Evolutionary conservation across 35 echinoderm and acorn worm species (phyloP).

Genomic region (Anneissia japonica): DNA sequence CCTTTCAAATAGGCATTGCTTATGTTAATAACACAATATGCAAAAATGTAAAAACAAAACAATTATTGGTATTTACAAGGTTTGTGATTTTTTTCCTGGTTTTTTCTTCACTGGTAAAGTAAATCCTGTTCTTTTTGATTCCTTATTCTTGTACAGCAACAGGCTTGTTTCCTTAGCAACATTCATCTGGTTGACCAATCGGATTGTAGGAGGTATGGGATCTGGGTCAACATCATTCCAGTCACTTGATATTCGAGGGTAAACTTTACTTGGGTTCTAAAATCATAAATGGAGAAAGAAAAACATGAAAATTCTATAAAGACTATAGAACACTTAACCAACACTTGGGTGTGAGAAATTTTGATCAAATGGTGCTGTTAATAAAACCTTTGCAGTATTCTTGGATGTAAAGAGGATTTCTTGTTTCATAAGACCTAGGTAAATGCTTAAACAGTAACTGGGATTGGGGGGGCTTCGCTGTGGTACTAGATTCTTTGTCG

Average conservation of each 20-base stretch:
- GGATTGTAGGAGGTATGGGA: conserved; percentile 47
- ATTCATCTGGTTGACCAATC: conserved; percentile 98
- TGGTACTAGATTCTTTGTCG: too few relatives aligned
- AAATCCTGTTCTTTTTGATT: background rate
- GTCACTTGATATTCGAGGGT: conserved; percentile 76
- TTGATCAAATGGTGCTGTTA: too few relatives aligned
- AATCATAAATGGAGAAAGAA: background rate
- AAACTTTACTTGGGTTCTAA: conserved; percentile 73
- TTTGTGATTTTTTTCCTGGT: background rate
- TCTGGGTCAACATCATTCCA: conserved; percentile 73
- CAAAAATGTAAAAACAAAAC: background rate
- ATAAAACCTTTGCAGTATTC: too few relatives aligned
- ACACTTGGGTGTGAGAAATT: too few relatives aligned
- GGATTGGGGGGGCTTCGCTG: too few relatives aligned
- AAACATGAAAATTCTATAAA: too few relatives aligned
- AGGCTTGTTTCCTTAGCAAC: conserved; percentile 96
- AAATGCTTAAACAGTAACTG: too few relatives aligned
- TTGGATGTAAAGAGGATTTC: too few relatives aligned
- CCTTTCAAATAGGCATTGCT: too few relatives aligned
- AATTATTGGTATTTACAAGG: background rate
- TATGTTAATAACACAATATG: too few relatives aligned
- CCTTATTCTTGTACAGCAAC: conserved; percentile 61
- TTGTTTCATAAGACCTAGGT: too few relatives aligned
- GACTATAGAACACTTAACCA: too few relatives aligned
- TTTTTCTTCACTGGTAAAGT: background rate